These are phyloP conservation scores for Anoplius nigerrimus DNA, from an alignment of 2,888 invertebrate genomes.

Conservation along the genomic window DNA sequence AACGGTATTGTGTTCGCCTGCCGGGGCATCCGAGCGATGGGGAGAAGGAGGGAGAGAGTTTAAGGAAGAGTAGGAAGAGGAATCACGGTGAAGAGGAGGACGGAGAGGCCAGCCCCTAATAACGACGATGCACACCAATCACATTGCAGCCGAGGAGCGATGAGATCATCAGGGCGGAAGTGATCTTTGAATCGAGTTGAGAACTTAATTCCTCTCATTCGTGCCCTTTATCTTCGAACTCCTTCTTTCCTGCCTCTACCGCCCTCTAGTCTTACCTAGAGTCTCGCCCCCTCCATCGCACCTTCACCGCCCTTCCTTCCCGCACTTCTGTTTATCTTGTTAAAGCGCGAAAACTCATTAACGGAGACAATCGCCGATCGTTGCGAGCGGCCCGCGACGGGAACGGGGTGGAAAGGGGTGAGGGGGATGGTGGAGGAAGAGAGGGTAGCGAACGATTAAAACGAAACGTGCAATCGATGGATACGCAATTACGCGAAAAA, in stretches of 20 bases:
- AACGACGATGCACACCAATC: conserved; percentile 52
- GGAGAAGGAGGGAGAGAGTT: background rate
- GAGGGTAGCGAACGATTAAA: too few relatives aligned
- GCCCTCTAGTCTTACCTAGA: background rate
- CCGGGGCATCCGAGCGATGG: background rate
- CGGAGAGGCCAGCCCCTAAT: conserved; percentile 31
- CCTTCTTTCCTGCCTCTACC: conserved; percentile 27
- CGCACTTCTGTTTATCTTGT: too few relatives aligned
- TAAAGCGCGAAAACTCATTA: conserved; percentile 34
- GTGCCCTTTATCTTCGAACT: conserved; percentile 37
- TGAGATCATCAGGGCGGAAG: conserved; percentile 72
- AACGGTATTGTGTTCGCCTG: too few relatives aligned
- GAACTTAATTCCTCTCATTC: conserved; percentile 67
- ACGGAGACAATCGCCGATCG: conserved; percentile 26
- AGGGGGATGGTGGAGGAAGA: too few relatives aligned
- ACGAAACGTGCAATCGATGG: conserved; percentile 1
- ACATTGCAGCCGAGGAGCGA: conserved; percentile 59
- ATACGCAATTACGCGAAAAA: too few relatives aligned
- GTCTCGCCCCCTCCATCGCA: background rate
- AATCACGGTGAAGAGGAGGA: too few relatives aligned
- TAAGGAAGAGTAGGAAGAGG: too few relatives aligned
- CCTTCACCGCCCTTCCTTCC: conserved; percentile 8
- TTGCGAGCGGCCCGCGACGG: conserved; percentile 19
- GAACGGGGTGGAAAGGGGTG: too few relatives aligned
- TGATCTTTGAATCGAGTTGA: conserved; percentile 71